Percentiles rank a stretch among this genome's conserved stretches.
Conservation (phyloP, 2,888 invertebrate species). For the Eupithecia exiguata region DNA sequence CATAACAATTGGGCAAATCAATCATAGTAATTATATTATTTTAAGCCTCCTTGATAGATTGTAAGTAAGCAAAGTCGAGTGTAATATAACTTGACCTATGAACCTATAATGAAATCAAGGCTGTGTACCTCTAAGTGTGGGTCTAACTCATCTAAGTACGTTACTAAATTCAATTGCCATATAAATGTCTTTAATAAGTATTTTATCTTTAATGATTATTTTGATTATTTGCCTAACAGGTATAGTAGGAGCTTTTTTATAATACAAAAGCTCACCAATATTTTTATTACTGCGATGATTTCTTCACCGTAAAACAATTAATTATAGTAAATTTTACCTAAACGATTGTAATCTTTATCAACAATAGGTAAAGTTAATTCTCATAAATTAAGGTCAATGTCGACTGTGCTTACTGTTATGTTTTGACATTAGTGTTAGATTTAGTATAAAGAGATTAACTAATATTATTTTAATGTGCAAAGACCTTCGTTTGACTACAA, state of each 20-base stretch:
- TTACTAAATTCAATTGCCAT: neutral
- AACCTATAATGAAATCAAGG: neutral
- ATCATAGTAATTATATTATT: slow-evolving; percentile 17
- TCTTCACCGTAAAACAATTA: neutral
- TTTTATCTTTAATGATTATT: neutral
- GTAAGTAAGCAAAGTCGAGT: slow-evolving; percentile 11
- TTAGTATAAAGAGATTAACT: neutral
- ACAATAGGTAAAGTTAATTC: slow-evolving; percentile 15
- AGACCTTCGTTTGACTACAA: slow-evolving; percentile 9
- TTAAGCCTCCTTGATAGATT: slow-evolving; percentile 23
- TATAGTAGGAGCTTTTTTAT: neutral
- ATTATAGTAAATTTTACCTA: neutral
- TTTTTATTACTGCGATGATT: neutral
- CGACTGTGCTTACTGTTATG: slow-evolving; percentile 16
- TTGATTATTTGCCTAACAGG: neutral
- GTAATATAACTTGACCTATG: slow-evolving; percentile 12
- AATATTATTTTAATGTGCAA: neutral
- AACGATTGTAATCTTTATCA: neutral
- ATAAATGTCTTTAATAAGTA: too few relatives aligned
- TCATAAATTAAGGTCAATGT: slow-evolving; percentile 41
- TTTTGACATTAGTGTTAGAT: slow-evolving; percentile 29
- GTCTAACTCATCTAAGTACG: neutral
- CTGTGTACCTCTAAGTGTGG: too few relatives aligned
- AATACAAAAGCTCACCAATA: neutral
- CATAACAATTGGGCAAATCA: slow-evolving; percentile 16